Conservation (phyloP, 2,113 vertebrate genomes). For the Otolemur garnettii region DNA sequence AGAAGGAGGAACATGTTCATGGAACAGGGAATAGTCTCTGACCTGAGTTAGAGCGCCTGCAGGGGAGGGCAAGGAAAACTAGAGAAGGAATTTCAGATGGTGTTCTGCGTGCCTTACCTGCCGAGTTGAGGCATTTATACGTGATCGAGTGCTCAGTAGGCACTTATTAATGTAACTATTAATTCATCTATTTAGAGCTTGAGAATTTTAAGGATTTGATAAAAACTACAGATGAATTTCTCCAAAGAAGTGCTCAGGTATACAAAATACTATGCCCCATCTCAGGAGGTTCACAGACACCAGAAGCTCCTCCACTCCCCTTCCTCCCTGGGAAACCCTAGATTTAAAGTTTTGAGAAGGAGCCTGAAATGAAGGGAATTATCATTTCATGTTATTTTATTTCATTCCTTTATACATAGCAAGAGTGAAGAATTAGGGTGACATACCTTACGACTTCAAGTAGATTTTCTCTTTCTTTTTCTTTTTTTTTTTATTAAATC, state of each 20-base stretch:
- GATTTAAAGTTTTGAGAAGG: neutral
- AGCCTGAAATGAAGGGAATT: neutral
- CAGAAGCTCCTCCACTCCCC: neutral
- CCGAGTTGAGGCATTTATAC: neutral
- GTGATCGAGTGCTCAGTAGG: neutral
- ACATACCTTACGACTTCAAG: neutral
- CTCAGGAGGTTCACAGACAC: neutral
- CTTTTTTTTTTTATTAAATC: no score
- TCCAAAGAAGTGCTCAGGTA: neutral
- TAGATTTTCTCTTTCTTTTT: neutral
- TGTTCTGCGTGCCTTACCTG: neutral
- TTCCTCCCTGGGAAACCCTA: neutral
- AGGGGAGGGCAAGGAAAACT: neutral
- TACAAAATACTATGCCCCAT: neutral
- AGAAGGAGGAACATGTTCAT: neutral
- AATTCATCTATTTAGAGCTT: neutral
- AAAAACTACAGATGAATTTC: neutral
- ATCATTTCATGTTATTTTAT: slow-evolving; percentile 27
- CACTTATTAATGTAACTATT: neutral
- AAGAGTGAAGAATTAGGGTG: slow-evolving; percentile 34
- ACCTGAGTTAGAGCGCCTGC: neutral
- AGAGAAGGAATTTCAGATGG: neutral
- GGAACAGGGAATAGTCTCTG: neutral
- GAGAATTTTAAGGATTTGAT: slow-evolving; percentile 3
- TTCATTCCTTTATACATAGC: slow-evolving; percentile 8